phyloP scores from a whole-genome alignment of 1,140 invertebrate species.

The Bicyclus anynana region DNA sequence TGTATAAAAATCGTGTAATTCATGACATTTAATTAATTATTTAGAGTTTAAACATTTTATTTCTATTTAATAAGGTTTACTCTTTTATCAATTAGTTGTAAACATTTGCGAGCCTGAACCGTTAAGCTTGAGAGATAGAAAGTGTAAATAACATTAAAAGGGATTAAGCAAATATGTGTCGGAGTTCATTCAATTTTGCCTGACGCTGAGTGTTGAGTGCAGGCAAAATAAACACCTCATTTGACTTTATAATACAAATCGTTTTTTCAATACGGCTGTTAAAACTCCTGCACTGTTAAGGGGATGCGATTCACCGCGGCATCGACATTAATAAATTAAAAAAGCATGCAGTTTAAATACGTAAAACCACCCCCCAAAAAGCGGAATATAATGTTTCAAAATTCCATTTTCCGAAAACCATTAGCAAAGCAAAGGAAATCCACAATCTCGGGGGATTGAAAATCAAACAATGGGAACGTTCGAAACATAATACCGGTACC shows the following conservation, averaged over 20 bases:
- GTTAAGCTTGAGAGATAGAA: constrained; percentile 15
- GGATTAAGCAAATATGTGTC: constrained; percentile 39
- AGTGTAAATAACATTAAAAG: constrained; percentile 39
- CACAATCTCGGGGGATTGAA: constrained; percentile 56
- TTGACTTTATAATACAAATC: constrained; percentile 54
- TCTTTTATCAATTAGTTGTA: not conserved
- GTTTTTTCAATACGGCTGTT: constrained; percentile 24
- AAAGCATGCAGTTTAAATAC: constrained; percentile 1
- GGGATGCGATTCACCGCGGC: not conserved
- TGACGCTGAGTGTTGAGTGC: constrained; percentile 44
- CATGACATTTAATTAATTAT: too few relatives aligned
- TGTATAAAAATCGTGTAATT: too few relatives aligned
- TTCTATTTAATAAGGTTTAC: not conserved
- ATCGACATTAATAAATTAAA: not conserved
- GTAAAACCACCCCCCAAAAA: not conserved
- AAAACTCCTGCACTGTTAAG: not conserved
- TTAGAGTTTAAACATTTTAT: not conserved
- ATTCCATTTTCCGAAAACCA: constrained; percentile 46
- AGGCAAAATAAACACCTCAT: constrained; percentile 60
- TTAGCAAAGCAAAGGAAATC: constrained; percentile 50
- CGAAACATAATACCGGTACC: constrained; percentile 61
- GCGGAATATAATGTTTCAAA: constrained; percentile 37
- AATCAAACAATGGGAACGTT: constrained; percentile 62
- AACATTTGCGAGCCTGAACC: constrained; percentile 11
- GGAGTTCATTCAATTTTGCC: constrained; percentile 41